These are phyloP conservation scores for Acestrorhynchus altus DNA, from an alignment of 2,797 vertebrate genomes.

Conservation along the genomic window DNA sequence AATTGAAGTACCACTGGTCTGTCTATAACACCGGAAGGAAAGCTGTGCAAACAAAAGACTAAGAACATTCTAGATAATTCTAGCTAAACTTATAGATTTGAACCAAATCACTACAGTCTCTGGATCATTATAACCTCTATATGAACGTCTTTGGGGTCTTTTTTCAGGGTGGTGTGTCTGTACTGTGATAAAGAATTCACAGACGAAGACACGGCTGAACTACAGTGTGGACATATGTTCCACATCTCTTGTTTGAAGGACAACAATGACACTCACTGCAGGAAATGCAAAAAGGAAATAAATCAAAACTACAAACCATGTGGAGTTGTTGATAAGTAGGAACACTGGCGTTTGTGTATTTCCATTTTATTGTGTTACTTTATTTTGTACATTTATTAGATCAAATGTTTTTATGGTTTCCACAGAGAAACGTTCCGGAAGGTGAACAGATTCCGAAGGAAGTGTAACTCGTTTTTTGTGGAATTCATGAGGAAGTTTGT, in stretches of 20 bases:
- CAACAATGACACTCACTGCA: constrained; percentile 33
- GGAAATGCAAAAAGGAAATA: constrained; percentile 49
- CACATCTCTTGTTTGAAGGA: constrained; percentile 48
- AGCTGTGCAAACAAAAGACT: too few relatives aligned
- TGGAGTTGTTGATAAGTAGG: constrained; percentile 41
- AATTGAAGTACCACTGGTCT: too few relatives aligned
- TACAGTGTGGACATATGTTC: constrained; percentile 61
- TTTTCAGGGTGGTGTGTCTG: constrained; percentile 51
- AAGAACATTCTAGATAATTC: too few relatives aligned
- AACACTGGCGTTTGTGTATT: not conserved
- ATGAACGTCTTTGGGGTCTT: not conserved
- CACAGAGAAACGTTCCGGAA: constrained; percentile 41
- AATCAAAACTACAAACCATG: constrained; percentile 20
- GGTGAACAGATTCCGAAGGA: constrained; percentile 50
- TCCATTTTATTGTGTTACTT: not conserved
- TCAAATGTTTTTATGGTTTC: not conserved
- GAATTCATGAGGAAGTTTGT: constrained; percentile 53
- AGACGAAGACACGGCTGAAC: constrained; percentile 46
- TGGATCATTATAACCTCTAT: too few relatives aligned
- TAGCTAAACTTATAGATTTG: too few relatives aligned
- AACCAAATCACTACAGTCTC: too few relatives aligned
- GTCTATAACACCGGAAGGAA: too few relatives aligned
- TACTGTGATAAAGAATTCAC: constrained; percentile 59
- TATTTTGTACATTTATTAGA: not conserved
- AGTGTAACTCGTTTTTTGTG: constrained; percentile 55